A percentile compares a stretch with the other conserved stretches of the same genome.
Conservation (phyloP, 2,888 invertebrate species). For the Eilema sororculum region DNA sequence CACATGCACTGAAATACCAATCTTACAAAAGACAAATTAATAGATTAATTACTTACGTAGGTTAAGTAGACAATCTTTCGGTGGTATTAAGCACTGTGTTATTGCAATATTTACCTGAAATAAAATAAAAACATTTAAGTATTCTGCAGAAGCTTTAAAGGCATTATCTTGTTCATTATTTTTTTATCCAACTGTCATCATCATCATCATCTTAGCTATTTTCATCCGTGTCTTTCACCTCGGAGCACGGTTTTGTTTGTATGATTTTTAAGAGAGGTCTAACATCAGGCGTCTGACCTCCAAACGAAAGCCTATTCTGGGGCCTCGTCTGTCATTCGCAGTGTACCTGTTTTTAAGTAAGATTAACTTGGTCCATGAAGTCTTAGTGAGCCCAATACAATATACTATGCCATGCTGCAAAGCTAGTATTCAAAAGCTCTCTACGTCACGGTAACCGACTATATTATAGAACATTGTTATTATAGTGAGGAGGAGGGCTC, state of each 20-base stretch:
- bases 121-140: conserved; percentile 26
- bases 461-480: no score
- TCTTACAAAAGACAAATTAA: conserved; percentile 14
- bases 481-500: no score
- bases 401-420: no score
- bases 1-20: conserved; percentile 27
- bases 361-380: no score
- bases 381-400: no score
- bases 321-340: no score
- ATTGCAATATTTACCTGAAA: conserved; percentile 43
- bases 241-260: background rate
- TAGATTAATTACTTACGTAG: conserved; percentile 35
- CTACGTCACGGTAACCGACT: no score
- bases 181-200: background rate
- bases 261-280: no score
- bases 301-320: no score
- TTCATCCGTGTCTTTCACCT: background rate
- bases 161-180: background rate
- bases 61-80: conserved; percentile 19
- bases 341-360: no score
- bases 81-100: conserved; percentile 4
- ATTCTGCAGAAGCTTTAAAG: background rate
- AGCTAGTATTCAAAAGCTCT: no score
- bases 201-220: background rate
- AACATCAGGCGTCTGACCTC: no score